Conservation (phyloP, 2,888 invertebrate genomes). For the Mythimna vitellina region DNA sequence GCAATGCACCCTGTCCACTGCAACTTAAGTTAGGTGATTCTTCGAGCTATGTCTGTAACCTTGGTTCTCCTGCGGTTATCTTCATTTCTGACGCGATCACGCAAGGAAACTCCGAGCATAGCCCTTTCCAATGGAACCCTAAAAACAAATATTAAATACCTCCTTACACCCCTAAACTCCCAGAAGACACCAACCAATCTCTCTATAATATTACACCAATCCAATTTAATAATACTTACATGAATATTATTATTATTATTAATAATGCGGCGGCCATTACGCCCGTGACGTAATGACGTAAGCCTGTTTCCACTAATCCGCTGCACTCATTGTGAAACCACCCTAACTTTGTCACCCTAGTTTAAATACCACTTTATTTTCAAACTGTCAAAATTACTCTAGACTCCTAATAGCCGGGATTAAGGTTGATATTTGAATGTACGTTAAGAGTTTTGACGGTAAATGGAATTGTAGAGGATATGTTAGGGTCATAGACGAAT, state of each 20-base stretch:
- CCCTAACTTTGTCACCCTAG: slow-evolving; percentile 78
- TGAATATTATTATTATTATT: slow-evolving; percentile 73
- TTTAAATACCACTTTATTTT: slow-evolving; percentile 51
- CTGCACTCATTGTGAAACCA: slow-evolving; percentile 79
- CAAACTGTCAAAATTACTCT: slow-evolving; percentile 24
- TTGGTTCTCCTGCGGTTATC: too few relatives aligned
- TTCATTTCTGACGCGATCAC: too few relatives aligned
- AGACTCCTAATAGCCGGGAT: slow-evolving; percentile 38
- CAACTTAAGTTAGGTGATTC: too few relatives aligned
- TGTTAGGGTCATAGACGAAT: slow-evolving; percentile 68
- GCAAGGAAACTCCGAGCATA: too few relatives aligned
- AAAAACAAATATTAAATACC: slow-evolving; percentile 11
- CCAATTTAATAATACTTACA: slow-evolving; percentile 61
- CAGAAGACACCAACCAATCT: slow-evolving; percentile 39
- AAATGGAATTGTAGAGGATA: slow-evolving; percentile 27
- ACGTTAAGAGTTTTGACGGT: slow-evolving; percentile 7
- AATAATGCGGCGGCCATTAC: slow-evolving; percentile 75
- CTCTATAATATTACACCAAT: slow-evolving; percentile 37
- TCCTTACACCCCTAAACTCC: slow-evolving; percentile 13
- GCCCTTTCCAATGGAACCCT: too few relatives aligned
- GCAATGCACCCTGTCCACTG: too few relatives aligned
- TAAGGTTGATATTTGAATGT: slow-evolving; percentile 67
- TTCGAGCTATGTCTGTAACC: too few relatives aligned
- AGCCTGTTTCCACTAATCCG: slow-evolving; percentile 84
- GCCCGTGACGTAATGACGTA: slow-evolving; percentile 86